Percentiles rank a stretch among this genome's conserved stretches.
These are phyloP conservation scores for Ameiurus melas DNA, from an alignment of 2,113 vertebrate genomes.

Conservation along the genomic window DNA sequence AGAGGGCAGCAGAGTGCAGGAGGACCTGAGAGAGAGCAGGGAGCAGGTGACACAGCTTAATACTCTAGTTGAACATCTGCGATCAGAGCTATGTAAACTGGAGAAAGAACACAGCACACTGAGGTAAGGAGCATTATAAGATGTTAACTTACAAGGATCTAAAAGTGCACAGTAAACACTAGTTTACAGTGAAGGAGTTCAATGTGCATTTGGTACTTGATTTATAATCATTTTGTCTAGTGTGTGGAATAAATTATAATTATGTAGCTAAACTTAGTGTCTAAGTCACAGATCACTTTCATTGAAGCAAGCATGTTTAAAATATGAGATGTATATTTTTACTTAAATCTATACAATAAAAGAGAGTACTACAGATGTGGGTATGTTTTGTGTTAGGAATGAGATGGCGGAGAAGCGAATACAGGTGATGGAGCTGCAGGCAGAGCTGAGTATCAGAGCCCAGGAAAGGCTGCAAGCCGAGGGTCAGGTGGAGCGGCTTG, in stretches of 20 bases:
- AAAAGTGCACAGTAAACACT: not conserved
- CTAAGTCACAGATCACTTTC: not conserved
- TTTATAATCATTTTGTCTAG: not conserved
- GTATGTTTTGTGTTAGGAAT: conserved; percentile 55
- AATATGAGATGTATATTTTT: not conserved
- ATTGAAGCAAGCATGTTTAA: not conserved
- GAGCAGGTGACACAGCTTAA: conserved; percentile 67
- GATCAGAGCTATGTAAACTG: conserved; percentile 67
- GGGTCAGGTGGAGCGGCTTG: conserved; percentile 71
- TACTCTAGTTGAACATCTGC: conserved; percentile 63
- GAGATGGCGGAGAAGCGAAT: conserved; percentile 63
- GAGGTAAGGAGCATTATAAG: conserved; percentile 63
- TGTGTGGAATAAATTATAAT: not conserved
- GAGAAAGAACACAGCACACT: conserved; percentile 70
- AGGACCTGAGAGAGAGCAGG: conserved; percentile 60
- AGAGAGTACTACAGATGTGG: not conserved
- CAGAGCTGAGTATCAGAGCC: conserved; percentile 67
- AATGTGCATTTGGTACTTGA: not conserved
- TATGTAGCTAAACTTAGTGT: not conserved
- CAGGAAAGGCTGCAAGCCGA: conserved; percentile 69
- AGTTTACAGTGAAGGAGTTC: not conserved
- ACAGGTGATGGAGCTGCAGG: conserved; percentile 75
- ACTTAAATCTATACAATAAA: not conserved
- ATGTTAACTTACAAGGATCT: not conserved
- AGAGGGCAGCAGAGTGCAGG: conserved; percentile 53